phyloP scores from a whole-genome alignment of 2,113 vertebrate genomes.

The Cepphus grylle region DNA sequence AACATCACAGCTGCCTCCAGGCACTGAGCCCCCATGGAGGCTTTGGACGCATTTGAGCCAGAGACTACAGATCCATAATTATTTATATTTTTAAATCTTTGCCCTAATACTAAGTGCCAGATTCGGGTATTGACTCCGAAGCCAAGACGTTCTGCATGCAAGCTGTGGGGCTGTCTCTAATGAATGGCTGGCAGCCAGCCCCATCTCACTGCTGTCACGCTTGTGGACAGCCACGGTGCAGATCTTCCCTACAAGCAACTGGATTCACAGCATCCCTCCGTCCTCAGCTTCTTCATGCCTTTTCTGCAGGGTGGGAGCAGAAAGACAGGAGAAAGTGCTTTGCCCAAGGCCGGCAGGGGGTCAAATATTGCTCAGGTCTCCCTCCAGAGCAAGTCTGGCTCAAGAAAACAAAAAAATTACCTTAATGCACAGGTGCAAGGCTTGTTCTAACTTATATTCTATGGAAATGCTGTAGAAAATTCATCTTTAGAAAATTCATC shows the following conservation, averaged over 20 bases:
- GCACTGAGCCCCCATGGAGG: neutral
- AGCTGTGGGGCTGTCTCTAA: neutral
- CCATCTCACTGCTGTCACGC: accelerated
- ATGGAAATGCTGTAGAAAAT: neutral
- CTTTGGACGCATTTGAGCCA: neutral
- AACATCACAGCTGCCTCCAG: neutral
- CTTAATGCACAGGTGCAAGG: neutral
- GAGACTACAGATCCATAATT: neutral
- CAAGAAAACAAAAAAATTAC: neutral
- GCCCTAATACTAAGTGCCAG: neutral
- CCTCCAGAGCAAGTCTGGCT: neutral
- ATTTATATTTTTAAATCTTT: neutral
- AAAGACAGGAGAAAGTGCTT: neutral
- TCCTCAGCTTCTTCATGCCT: neutral
- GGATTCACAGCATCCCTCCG: neutral
- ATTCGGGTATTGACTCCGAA: neutral
- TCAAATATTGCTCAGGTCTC: neutral
- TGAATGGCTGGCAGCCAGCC: neutral
- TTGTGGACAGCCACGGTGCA: accelerated
- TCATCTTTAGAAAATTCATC: neutral
- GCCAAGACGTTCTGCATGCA: accelerated
- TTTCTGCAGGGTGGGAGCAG: neutral
- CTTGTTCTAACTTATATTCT: neutral
- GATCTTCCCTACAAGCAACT: neutral
- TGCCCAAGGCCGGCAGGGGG: neutral